Evolutionary conservation across 1,140 invertebrate genomes (phyloP).

Genomic region (Goniozus legneri): DNA sequence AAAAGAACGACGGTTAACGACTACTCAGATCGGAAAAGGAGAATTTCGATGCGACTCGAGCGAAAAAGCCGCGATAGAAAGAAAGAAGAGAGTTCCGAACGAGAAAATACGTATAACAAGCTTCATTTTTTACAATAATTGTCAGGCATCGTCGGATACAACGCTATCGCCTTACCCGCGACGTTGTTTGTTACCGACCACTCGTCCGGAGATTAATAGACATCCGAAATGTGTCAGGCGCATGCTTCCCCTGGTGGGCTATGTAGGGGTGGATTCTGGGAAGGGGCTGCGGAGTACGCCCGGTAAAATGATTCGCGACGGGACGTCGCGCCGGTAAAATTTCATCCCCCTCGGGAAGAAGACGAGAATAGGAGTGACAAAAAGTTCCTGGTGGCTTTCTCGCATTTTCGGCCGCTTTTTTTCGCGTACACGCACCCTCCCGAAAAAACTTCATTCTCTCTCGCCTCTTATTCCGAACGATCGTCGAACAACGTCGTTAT

Average conservation of each 20-base stretch:
- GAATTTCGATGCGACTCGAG: neutral
- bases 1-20: too few species aligned
- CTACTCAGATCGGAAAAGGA: too few species aligned
- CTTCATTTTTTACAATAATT: slow-evolving; percentile 33
- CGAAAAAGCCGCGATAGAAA: neutral
- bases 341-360: too few species aligned
- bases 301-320: slow-evolving; percentile 13
- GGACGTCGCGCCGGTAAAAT: slow-evolving; percentile 3
- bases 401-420: too few species aligned
- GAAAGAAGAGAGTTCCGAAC: neutral
- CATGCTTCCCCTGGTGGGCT: slow-evolving; percentile 5
- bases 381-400: too few species aligned
- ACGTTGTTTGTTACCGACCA: slow-evolving; percentile 7
- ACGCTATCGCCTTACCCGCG: neutral
- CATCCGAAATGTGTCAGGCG: slow-evolving; percentile 12
- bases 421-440: too few species aligned
- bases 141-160: slow-evolving; percentile 14
- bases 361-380: too few species aligned
- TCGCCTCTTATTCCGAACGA: too few species aligned
- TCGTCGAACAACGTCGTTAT: too few species aligned
- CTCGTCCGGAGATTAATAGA: slow-evolving; percentile 20
- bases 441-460: too few species aligned
- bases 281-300: neutral
- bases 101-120: slow-evolving; percentile 11
- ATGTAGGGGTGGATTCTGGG: too few species aligned